Percentiles rank a stretch among this genome's conserved stretches.
Evolutionary conservation across 2,113 vertebrate species (phyloP).

Genomic region (Brachyhypopomus gauderio): DNA sequence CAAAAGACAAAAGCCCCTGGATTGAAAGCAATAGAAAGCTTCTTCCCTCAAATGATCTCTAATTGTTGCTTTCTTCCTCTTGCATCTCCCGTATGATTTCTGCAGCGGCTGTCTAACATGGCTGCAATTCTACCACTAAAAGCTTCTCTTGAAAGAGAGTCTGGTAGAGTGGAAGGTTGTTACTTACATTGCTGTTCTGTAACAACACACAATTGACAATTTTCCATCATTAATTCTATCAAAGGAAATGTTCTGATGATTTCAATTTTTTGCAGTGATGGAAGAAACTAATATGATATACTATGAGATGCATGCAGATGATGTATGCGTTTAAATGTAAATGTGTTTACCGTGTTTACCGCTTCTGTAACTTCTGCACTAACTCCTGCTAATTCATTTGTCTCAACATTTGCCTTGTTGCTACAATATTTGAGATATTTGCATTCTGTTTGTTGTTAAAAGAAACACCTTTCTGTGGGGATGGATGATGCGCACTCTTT

Average conservation of each 20-base stretch:
- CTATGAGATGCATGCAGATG: neutral
- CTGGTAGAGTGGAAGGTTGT: constrained; percentile 73
- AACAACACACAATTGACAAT: constrained; percentile 52
- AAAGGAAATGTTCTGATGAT: constrained; percentile 67
- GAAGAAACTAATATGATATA: constrained; percentile 30
- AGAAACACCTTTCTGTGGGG: neutral
- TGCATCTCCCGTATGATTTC: constrained; percentile 77
- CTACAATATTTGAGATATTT: constrained; percentile 57
- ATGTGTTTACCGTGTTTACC: too few species aligned
- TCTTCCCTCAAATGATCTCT: constrained; percentile 94
- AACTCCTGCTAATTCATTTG: neutral
- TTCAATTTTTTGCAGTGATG: constrained; percentile 61
- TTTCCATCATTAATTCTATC: constrained; percentile 64
- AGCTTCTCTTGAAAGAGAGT: constrained; percentile 72
- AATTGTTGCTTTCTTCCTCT: constrained; percentile 94
- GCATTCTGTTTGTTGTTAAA: neutral
- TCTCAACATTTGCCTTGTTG: constrained; percentile 55
- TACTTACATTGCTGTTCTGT: constrained; percentile 75
- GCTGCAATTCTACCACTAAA: constrained; percentile 78
- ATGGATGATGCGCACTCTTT: neutral
- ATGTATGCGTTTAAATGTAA: constrained; percentile 19
- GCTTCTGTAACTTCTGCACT: neutral
- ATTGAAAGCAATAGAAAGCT: constrained; percentile 87
- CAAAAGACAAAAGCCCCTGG: constrained; percentile 85
- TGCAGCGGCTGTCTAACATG: constrained; percentile 75